Evolutionary conservation across 2,888 invertebrate species (phyloP).

Genomic region (Anoplius nigerrimus): DNA sequence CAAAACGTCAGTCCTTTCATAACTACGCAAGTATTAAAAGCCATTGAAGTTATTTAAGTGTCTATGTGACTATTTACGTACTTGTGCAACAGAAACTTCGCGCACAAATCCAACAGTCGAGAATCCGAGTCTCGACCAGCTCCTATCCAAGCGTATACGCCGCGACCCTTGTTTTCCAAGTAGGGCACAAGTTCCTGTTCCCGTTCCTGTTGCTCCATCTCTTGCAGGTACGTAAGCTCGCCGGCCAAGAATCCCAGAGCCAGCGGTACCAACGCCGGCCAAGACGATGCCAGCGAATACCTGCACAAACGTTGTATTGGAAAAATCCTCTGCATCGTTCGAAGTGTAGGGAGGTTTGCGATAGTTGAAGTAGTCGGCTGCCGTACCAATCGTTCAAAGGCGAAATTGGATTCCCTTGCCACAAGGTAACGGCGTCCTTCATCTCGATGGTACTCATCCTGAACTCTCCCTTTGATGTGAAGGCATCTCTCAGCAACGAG

Average conservation of each 20-base stretch:
- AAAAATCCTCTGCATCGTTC: not conserved
- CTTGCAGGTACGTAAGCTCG: conserved; percentile 67
- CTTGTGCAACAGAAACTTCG: conserved; percentile 85
- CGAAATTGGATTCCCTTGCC: conserved; percentile 88
- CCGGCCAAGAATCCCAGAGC: conserved; percentile 72
- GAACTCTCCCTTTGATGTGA: conserved; percentile 90
- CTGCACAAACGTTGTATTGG: conserved; percentile 31
- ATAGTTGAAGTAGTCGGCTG: not conserved
- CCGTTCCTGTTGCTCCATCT: conserved; percentile 61
- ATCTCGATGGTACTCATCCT: conserved; percentile 87
- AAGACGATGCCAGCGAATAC: conserved; percentile 69
- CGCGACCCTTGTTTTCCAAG: conserved; percentile 70
- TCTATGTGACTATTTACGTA: conserved; percentile 45
- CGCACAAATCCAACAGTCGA: conserved; percentile 84
- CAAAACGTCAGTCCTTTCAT: conserved; percentile 1
- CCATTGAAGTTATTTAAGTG: too few relatives aligned
- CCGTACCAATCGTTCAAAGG: conserved; percentile 89
- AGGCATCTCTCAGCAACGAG: conserved; percentile 90
- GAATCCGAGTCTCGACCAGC: conserved; percentile 93
- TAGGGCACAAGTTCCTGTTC: conserved; percentile 72
- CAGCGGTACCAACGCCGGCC: conserved; percentile 69
- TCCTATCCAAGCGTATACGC: conserved; percentile 94
- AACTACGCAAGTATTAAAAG: too few relatives aligned
- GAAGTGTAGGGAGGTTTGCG: not conserved
- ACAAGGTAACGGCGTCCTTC: conserved; percentile 83